phyloP scores from a whole-genome alignment of 2,888 invertebrate species.

The Arrhopalites spinosus region DNA sequence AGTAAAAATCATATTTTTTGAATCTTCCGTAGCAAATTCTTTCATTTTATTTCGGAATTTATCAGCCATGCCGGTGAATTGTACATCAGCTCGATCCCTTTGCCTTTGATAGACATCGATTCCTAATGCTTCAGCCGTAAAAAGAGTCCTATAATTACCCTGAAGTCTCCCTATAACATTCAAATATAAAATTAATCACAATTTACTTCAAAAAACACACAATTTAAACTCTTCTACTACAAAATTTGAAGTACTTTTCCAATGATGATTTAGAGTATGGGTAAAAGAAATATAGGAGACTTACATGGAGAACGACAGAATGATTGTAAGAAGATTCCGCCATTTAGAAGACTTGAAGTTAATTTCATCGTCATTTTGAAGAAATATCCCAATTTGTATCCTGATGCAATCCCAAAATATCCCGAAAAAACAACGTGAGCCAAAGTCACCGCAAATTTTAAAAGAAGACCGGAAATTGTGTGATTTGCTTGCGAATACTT shows the following conservation, averaged over 20 bases:
- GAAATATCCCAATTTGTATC: neutral
- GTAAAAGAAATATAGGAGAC: neutral
- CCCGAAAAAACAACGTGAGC: too few relatives aligned
- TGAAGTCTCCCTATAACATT: constrained; percentile 4
- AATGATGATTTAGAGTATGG: neutral
- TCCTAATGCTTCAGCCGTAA: constrained; percentile 67
- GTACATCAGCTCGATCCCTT: constrained; percentile 65
- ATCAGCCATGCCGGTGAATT: constrained; percentile 68
- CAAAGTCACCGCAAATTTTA: too few relatives aligned
- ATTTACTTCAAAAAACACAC: neutral
- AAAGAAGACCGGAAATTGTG: too few relatives aligned
- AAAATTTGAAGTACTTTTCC: neutral
- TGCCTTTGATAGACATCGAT: constrained; percentile 66
- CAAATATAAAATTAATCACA: neutral
- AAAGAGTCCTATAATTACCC: constrained; percentile 62
- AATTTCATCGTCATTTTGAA: neutral
- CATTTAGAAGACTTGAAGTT: neutral
- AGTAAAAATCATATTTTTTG: constrained; percentile 74
- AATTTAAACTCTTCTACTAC: neutral
- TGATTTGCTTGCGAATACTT: too few relatives aligned
- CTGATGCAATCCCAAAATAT: neutral
- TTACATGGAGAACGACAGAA: neutral
- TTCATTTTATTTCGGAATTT: constrained; percentile 75
- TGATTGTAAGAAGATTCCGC: neutral
- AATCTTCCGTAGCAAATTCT: constrained; percentile 64